A percentile compares a stretch with the other conserved stretches of the same genome.
These are phyloP conservation scores for Mycteria americana DNA, from an alignment of 2,797 vertebrate species.

Conservation along the genomic window DNA sequence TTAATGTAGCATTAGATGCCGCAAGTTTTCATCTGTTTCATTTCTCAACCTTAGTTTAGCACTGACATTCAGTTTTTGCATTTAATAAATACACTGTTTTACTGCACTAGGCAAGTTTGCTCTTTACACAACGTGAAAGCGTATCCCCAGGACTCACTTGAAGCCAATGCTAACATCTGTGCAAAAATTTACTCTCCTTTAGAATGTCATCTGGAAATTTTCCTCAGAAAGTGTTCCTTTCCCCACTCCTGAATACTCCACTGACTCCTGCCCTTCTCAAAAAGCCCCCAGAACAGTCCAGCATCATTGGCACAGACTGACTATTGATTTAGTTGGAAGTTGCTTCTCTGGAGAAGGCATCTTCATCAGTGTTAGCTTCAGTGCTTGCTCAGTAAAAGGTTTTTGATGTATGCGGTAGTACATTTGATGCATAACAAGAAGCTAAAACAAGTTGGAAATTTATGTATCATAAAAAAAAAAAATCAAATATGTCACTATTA, in stretches of 20 bases:
- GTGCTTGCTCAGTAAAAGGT: neutral
- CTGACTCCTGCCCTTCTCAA: neutral
- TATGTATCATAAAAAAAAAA: neutral
- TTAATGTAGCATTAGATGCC: neutral
- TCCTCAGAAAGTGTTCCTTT: neutral
- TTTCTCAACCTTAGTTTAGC: neutral
- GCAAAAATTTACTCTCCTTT: neutral
- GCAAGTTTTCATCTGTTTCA: neutral
- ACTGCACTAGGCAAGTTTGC: neutral
- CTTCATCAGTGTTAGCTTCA: neutral
- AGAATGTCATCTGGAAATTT: neutral
- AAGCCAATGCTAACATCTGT: neutral
- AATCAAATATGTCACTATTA: neutral
- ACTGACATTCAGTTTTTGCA: rapidly evolving
- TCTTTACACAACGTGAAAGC: neutral
- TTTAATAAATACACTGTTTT: neutral
- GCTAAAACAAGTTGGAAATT: neutral
- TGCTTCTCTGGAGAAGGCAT: neutral
- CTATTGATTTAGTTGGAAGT: neutral
- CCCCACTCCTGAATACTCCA: neutral
- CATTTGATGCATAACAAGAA: neutral
- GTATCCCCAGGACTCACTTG: neutral
- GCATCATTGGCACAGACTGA: neutral
- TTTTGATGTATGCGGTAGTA: neutral
- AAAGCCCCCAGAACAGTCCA: neutral